Base-by-base conservation (phyloP, 2,113 vertebrate genomes). In the Zosterops lateralis region DNA sequence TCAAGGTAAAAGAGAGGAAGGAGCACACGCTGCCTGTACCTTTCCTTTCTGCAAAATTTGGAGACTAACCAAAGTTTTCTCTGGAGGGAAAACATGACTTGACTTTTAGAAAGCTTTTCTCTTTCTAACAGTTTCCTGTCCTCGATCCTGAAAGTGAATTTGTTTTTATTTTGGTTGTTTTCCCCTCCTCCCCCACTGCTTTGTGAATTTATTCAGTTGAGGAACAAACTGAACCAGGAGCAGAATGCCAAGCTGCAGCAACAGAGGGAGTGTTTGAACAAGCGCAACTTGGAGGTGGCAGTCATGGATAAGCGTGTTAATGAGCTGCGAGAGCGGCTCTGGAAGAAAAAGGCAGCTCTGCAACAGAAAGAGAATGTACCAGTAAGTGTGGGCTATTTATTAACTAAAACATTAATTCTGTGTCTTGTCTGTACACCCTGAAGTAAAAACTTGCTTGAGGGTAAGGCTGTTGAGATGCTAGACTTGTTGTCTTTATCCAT, bases 291-390 rank as follows among this genome's bases (percentile, higher is more conserved):
- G 36, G 99, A 99, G 97, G 99, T 99, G 97, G 98, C 98, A 7
- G 96, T 98, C 92, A 99, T 99, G 99, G 99, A 99, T 94, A 99
- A 98, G 97, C 98, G 99, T 44, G 99, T 99, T 94, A 98, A 90
- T 75, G 99, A 99, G 98, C 98, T 99, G 89, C 96, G 99, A 17
- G 99, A 99, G 86, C 98, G 99, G 31, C 98, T 99, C 54, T 99
- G 99, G 98, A 99, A 99, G 98, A 99, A 99, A 97, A 99, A 99
- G 95, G 99, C 98, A 16, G 99, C 99, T 0, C 97, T 99, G 84
- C 99, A 99, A 92, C 99, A 99, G 89, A 99, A 99, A 14, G 99
- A 99, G 83, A 99, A 98, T 60, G 96, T 99, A 40, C 99, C 98
- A 42, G 99, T 99, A 96, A 98, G 99, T 98, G 87, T 15, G 50